A percentile compares a stretch with the other conserved stretches of the same genome.
These are phyloP conservation scores for Aleiodes alternator DNA, from an alignment of 2,888 invertebrate species.

Conservation along the genomic window DNA sequence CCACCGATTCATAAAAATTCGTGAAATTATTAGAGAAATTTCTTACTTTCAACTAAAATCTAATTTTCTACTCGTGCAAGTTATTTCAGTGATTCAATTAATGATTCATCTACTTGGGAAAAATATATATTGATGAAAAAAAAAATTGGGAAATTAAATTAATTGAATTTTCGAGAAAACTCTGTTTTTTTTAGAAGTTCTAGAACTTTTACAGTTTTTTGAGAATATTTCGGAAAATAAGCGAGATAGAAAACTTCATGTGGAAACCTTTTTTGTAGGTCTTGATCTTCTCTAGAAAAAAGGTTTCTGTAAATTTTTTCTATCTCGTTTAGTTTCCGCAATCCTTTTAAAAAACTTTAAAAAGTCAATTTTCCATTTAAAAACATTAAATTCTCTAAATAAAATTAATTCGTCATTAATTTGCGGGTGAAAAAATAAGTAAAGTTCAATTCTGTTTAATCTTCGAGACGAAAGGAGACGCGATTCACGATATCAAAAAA, in stretches of 20 bases:
- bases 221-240: background rate
- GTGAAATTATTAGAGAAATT: background rate
- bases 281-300: background rate
- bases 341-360: background rate
- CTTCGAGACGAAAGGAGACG: conserved; percentile 32
- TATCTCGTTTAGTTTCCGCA: background rate
- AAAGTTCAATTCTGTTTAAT: background rate
- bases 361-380: background rate
- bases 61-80: conserved; percentile 35
- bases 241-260: background rate
- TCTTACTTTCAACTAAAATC: background rate
- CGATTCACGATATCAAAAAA: conserved; percentile 7
- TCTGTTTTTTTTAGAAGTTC: background rate
- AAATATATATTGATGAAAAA: background rate
- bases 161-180: too few relatives aligned
- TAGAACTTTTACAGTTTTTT: background rate
- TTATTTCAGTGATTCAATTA: background rate
- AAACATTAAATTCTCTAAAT: background rate
- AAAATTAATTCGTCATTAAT: background rate
- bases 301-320: background rate
- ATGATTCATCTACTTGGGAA: conserved; percentile 12
- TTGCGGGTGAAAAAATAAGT: background rate
- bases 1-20: conserved; percentile 18
- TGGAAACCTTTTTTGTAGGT: background rate
- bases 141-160: background rate